These are phyloP conservation scores for Orthosia gracilis DNA, from an alignment of 2,888 invertebrate genomes.

Conservation along the genomic window DNA sequence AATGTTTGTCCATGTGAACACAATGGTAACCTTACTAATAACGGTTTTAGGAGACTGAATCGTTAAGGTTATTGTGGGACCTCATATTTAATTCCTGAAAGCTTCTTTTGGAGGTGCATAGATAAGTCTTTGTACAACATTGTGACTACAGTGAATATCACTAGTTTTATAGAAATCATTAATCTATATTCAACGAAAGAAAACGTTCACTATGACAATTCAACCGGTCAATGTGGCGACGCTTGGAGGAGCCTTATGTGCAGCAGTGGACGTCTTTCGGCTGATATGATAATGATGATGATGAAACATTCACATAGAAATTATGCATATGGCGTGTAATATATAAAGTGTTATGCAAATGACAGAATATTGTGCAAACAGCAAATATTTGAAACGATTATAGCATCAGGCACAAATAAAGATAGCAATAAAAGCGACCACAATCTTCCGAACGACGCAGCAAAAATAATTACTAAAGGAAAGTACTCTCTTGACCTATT, in stretches of 20 bases:
- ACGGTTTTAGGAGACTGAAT: conserved; percentile 5
- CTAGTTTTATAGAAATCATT: not conserved
- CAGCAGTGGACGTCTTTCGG: no score
- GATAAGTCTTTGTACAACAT: not conserved
- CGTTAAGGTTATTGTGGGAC: no score
- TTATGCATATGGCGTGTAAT: not conserved
- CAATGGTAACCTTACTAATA: conserved; percentile 28
- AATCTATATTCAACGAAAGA: not conserved
- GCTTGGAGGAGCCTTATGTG: no score
- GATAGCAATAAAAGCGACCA: conserved; percentile 21
- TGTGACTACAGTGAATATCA: not conserved
- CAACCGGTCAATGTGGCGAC: no score
- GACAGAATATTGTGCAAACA: conserved; percentile 1
- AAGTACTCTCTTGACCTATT: not conserved
- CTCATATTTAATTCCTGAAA: no score
- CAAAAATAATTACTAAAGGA: not conserved
- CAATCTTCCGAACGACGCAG: not conserved
- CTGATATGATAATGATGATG: no score
- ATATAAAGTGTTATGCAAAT: conserved; percentile 2
- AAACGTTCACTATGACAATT: not conserved
- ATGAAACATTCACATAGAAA: not conserved
- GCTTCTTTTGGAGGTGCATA: not conserved
- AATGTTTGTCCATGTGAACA: conserved; percentile 38
- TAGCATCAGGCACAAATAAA: conserved; percentile 19
- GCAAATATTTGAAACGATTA: conserved; percentile 17